Base-by-base conservation (phyloP, 1,140 invertebrate genomes). In the Argopecten irradians region DNA sequence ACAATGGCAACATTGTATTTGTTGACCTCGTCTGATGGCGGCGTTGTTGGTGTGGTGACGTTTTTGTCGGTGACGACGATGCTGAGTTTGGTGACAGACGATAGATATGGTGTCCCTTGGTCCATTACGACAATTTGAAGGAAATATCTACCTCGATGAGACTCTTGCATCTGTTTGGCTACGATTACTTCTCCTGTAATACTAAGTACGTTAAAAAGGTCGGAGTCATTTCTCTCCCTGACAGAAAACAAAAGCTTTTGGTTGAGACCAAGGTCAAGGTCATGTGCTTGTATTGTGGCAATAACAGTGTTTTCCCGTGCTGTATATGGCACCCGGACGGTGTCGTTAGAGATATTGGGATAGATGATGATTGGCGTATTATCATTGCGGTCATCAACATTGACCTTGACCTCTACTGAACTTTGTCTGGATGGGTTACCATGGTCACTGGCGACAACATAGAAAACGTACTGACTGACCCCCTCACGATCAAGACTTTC, bases 331-430 rank as follows among this genome's bases (percentile, higher is more conserved):
- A 92, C 88, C 11, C 86, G 83, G 3, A 92, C 84, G 13, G 88
- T 89, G 35, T 90, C 89, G 39, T 90, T 91, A 28, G 90, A 83
- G 28, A 86, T 87, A 82, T 91, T 90, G 14, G 92, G 92, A 43
- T 84, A 87, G 9, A 84, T 55, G 34, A 92, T 90, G 22, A 90
- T 87, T 34, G 92, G 92, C 34, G 82, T 35, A 41, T 91, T 91
- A 85, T 92, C 92, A 86, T 92, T 92, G 28, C 36, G 71, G 34
- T 92, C 92, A 34, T 41, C 85, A 8, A 92, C 90, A 71, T 87
- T 86, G 13, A 92, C 90, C 34, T 46, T 88, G 8, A 92, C 89
- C 11, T 90, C 85, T 3, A 90, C 89, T 32, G 90, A 87, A 43
- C 84, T 91, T 5, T 86, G 83, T 43, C 87, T 85, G n/a, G 88